Conservation (phyloP, 35 echinoderm and acorn worm genomes). For the Eucidaris tribuloides region DNA sequence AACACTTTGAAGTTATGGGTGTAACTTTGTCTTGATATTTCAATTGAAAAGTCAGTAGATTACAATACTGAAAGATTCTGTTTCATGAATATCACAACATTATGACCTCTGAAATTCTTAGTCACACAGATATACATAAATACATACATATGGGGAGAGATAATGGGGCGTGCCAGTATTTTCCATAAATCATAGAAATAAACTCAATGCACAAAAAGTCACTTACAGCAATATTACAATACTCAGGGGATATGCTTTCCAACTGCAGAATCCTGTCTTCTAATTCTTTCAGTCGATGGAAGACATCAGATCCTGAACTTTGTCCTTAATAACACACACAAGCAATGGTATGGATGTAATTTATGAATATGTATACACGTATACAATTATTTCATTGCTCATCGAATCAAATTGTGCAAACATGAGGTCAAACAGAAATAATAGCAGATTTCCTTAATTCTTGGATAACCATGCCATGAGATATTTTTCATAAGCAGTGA, state of each 20-base stretch:
- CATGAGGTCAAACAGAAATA: no score
- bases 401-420: no score
- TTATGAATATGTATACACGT: no score
- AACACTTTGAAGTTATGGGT: no score
- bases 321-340: no score
- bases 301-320: slow-evolving; percentile 7
- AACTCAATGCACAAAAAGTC: not conserved
- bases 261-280: slow-evolving; percentile 70
- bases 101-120: not conserved
- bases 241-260: slow-evolving; percentile 72
- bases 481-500: no score
- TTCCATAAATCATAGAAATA: not conserved
- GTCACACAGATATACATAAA: not conserved
- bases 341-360: no score
- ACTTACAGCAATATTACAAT: slow-evolving; percentile 55
- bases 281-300: slow-evolving; percentile 59
- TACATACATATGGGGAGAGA: not conserved
- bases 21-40: no score
- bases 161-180: not conserved
- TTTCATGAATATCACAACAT: not conserved
- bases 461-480: no score
- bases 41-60: not conserved
- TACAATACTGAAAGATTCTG: no score
- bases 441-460: no score
- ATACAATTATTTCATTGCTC: no score